Base-by-base conservation (phyloP, 2,888 invertebrate genomes). In the Acheta domesticus region DNA sequence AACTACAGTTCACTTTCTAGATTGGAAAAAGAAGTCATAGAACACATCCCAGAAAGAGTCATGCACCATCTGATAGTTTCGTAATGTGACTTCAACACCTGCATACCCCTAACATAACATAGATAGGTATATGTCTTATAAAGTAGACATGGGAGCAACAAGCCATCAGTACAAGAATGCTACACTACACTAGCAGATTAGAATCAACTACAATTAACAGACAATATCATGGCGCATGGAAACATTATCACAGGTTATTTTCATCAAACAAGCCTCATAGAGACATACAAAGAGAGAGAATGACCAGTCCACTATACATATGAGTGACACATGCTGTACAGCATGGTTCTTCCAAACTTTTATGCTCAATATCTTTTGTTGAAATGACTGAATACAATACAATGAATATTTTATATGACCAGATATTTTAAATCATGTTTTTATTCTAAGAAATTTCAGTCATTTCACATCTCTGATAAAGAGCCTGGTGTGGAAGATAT, bases 81-180 rank as follows among this genome's bases (percentile, higher is more conserved):
- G 14, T 62, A 14, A 62, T 12, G n/a, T 14, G 62, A n/a, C 62
- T 4, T 62, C 16, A n/a, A n/a, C 62, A 62, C 62, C n/a, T 62
- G 62, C 62, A 62, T 62, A 19, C 62, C 62, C 62, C 62, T 62
- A 62, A 62, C 62, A 62, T 62, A 62, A 19, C 62, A 62, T 62
- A 8, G 62, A n/a, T n/a, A 62, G n/a, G 62, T 62, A 62, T 62
- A 62, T 62, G 62, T 62, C n/a, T 19, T 62, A 62, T n/a, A 62
- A 62, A 62, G 62, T 62, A 62, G 62, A 62, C 62, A 62, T n/a
- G n/a, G 62, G 62, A 62, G 62, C 62, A 62, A 62, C 62, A 62
- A 62, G 62, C 62, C 62, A 62, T 62, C 62, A 62, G 62, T 62
- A n/a, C 62, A 62, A 62, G 62, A 62, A 62, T 62, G 62, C 62